Evolutionary conservation across 2,888 invertebrate genomes (phyloP).

Genomic region (Chloroclystis v-ata): DNA sequence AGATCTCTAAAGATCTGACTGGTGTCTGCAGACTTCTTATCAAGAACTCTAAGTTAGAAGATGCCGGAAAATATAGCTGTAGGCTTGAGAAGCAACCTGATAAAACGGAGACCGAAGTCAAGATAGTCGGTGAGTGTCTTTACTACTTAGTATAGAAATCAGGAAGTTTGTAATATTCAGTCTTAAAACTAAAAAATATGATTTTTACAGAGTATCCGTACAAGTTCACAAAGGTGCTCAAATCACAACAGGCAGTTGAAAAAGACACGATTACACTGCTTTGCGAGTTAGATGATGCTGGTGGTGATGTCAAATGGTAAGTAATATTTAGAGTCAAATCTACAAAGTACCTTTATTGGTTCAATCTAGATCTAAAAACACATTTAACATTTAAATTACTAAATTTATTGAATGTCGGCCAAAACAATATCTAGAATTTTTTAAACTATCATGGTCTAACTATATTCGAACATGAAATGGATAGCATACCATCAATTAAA

Average conservation of each 20-base stretch:
- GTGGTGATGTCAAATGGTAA: slow-evolving; percentile 95
- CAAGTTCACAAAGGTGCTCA: slow-evolving; percentile 95
- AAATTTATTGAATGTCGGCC: no score
- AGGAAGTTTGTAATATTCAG: no score
- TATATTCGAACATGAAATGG: no score
- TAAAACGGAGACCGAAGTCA: slow-evolving; percentile 87
- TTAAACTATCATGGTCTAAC: no score
- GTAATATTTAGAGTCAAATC: neutral
- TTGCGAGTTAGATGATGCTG: slow-evolving; percentile 97
- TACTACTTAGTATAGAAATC: no score
- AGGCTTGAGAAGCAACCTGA: slow-evolving; percentile 93
- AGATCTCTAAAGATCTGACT: slow-evolving; percentile 94
- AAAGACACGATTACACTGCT: slow-evolving; percentile 95
- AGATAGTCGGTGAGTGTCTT: slow-evolving; percentile 82
- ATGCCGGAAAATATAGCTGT: slow-evolving; percentile 93
- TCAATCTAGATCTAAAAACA: no score
- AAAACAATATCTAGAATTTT: no score
- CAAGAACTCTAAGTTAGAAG: slow-evolving; percentile 88
- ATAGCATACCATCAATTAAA: no score
- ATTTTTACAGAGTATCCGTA: slow-evolving; percentile 91
- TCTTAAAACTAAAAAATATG: no score
- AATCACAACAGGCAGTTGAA: slow-evolving; percentile 95
- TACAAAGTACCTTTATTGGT: no score
- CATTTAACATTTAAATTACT: no score
- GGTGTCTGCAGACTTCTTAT: slow-evolving; percentile 93